Percentiles rank a stretch among this genome's conserved stretches.
phyloP scores from a whole-genome alignment of 2,797 vertebrate species.

The Lycodopsis pacificus region DNA sequence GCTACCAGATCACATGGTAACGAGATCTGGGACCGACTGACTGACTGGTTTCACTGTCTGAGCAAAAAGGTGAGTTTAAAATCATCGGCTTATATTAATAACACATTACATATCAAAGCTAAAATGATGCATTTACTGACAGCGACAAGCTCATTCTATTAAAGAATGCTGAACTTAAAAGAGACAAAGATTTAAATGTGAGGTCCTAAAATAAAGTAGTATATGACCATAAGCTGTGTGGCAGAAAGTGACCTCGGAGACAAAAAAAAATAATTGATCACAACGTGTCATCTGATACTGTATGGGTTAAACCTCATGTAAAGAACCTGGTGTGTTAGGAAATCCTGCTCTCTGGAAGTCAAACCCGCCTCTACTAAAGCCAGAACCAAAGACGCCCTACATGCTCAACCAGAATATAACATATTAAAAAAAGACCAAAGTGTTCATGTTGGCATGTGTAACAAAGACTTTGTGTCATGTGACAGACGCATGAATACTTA shows the following conservation, averaged over 20 bases:
- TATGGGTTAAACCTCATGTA: not conserved
- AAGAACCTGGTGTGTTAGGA: not conserved
- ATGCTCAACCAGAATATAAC: not conserved
- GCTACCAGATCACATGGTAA: constrained; percentile 43
- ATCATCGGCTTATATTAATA: not conserved
- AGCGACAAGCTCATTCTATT: not conserved
- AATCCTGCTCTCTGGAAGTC: not conserved
- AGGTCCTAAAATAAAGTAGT: not conserved
- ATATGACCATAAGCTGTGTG: not conserved
- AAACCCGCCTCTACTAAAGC: not conserved
- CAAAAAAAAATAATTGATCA: not conserved
- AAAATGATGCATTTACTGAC: not conserved
- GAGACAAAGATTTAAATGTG: not conserved
- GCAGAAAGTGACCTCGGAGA: not conserved
- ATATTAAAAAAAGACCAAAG: not conserved
- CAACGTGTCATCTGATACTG: not conserved
- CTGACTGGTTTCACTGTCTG: constrained; percentile 27
- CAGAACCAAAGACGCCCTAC: not conserved
- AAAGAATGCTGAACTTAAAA: not conserved
- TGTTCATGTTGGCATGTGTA: not conserved
- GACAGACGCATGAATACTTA: constrained; percentile 79
- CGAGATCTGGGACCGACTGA: constrained; percentile 28
- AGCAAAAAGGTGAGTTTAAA: constrained; percentile 15
- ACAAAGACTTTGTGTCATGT: constrained; percentile 53
- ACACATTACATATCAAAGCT: not conserved